Evolutionary conservation across 2,888 invertebrate genomes (phyloP), one percentile per base, ranked within the genome.

Genomic region (Caenorhabditis panamensis): DNA sequence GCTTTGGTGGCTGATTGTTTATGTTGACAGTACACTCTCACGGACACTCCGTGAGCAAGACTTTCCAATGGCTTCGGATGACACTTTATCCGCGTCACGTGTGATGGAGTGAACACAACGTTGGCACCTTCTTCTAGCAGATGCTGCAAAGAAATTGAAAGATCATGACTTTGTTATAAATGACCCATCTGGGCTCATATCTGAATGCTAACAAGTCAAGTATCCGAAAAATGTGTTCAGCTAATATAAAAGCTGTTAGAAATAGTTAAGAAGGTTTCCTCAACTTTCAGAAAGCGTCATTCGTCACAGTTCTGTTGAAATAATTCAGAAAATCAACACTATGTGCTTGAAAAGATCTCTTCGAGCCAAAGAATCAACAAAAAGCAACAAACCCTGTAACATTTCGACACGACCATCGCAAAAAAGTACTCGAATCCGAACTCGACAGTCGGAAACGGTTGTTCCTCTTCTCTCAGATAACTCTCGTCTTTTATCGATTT

Each of bases 341-440:
- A n/a, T n/a, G n/a, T n/a, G n/a, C n/a, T n/a, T n/a, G n/a, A n/a
- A n/a, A n/a, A n/a, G n/a, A n/a, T n/a, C n/a, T n/a, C n/a, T n/a
- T n/a, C n/a, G n/a, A n/a, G n/a, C 31, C 31, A 31, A 31, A 31
- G 9, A 31, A 4, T 9, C 5, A 28, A 28, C 63, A 16, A 11
- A 18, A 62, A 47, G 22, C 24, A 16, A 13, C 67, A 24, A 16
- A 89, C 88, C 84, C 88, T 79, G 75, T 90, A 90, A 64, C 88
- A 88, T 67, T 90, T 90, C 13, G 90, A 88, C 26, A 90, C 87
- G 47, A 90, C 90, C 84, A 88, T 87, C 1, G 90, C 88, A 72
- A 90, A 89, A 67, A 90, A 90, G 73, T 90, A 90, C 73, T 90
- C 90, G 79, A 90, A 90, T 18, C 90, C 90, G 71, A 90, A 90